phyloP scores from a whole-genome alignment of 2,113 vertebrate genomes.

The Zosterops borbonicus region DNA sequence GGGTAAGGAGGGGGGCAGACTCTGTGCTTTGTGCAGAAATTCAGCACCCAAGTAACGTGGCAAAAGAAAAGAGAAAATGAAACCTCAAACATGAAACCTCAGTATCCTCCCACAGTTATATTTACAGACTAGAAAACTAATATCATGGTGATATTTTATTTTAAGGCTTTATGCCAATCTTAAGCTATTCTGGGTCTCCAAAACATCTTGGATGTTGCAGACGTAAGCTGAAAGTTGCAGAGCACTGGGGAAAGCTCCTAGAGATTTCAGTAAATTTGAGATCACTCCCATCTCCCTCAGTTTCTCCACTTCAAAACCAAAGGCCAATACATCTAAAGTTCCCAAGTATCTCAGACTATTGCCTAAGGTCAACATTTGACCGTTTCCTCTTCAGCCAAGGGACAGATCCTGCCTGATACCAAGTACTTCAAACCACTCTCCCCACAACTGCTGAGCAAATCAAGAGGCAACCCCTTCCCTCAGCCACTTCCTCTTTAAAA shows the following conservation, averaged over 20 bases:
- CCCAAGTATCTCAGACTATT: not conserved
- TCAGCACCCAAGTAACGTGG: not conserved
- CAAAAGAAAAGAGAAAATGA: not conserved
- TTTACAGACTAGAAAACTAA: not conserved
- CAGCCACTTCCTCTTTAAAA: slow-evolving; percentile 56
- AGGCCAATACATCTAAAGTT: not conserved
- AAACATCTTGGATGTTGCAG: not conserved
- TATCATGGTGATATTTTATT: not conserved
- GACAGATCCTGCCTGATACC: not conserved
- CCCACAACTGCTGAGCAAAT: not conserved
- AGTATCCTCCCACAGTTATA: not conserved
- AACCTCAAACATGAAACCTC: rapidly evolving
- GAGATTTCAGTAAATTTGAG: not conserved
- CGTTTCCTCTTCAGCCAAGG: not conserved
- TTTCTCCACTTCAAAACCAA: not conserved
- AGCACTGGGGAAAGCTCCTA: not conserved
- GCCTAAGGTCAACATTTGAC: not conserved
- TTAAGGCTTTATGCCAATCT: not conserved
- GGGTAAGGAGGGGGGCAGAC: not conserved
- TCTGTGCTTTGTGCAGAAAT: not conserved
- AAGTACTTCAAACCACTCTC: not conserved
- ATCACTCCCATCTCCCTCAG: not conserved
- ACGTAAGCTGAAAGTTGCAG: not conserved
- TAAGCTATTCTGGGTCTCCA: not conserved
- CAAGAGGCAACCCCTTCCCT: not conserved